Evolutionary conservation across 2,797 vertebrate genomes (phyloP).

Genomic region (Limosa lapponica): DNA sequence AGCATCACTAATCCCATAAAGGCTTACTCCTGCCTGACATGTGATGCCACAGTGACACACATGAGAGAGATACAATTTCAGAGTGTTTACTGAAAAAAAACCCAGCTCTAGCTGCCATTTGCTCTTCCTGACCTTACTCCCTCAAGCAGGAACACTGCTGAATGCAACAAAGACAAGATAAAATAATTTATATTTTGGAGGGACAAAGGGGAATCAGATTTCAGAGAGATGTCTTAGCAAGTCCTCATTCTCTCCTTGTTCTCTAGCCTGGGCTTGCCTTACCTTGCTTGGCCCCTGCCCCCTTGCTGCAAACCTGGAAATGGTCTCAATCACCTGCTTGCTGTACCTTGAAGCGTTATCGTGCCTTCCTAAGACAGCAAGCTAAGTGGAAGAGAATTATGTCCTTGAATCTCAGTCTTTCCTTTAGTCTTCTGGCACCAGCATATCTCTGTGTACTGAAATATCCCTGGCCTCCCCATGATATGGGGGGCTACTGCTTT

Average conservation of each 20-base stretch:
- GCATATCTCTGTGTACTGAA: neutral
- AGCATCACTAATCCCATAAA: neutral
- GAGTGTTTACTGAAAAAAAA: neutral
- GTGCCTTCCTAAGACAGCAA: neutral
- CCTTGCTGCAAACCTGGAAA: neutral
- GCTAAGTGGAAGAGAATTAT: neutral
- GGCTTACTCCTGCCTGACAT: neutral
- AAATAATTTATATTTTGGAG: conserved; percentile 3
- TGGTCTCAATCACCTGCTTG: neutral
- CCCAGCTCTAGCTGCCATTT: neutral
- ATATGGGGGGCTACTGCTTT: neutral
- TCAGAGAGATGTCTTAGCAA: neutral
- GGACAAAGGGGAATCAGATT: neutral
- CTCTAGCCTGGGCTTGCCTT: neutral
- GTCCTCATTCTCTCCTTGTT: neutral
- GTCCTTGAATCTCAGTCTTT: neutral
- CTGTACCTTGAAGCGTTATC: neutral
- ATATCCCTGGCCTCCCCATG: neutral
- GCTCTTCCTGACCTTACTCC: neutral
- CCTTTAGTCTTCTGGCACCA: neutral
- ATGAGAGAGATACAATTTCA: neutral
- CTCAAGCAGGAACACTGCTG: neutral
- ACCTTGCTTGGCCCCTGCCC: neutral
- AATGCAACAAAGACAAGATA: neutral
- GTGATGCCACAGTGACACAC: neutral